phyloP scores from a whole-genome alignment of 2,797 vertebrate genomes.

The Psittacula echo region DNA sequence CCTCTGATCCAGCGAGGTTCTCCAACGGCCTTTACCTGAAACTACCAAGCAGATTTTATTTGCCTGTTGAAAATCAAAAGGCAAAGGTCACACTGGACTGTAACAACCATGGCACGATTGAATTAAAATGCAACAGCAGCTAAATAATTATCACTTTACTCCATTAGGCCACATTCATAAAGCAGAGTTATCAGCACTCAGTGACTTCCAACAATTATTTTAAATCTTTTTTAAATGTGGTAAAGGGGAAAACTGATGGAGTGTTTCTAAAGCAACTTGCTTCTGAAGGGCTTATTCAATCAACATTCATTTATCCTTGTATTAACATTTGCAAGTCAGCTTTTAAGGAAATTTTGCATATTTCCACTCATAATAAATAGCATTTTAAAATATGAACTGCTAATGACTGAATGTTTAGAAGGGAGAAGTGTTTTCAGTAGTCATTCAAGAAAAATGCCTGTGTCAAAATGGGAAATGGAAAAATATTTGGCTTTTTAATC shows the following conservation, averaged over 20 bases:
- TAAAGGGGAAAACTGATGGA: conserved; percentile 65
- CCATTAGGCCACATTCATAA: conserved; percentile 54
- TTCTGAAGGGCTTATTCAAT: conserved; percentile 72
- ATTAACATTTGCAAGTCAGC: conserved; percentile 57
- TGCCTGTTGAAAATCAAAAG: background rate
- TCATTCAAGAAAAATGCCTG: conserved; percentile 17
- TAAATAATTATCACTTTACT: conserved; percentile 58
- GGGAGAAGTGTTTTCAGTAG: conserved; percentile 5
- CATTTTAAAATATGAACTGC: conserved; percentile 21
- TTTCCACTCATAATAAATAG: conserved; percentile 49
- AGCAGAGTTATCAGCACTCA: conserved; percentile 64
- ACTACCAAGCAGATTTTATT: background rate
- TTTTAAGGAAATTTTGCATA: conserved; percentile 43
- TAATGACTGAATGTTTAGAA: conserved; percentile 42
- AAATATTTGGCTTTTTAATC: background rate
- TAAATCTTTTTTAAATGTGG: conserved; percentile 69
- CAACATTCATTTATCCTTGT: conserved; percentile 66
- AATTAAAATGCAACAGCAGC: conserved; percentile 61
- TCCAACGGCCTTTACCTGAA: background rate
- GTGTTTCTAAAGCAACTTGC: conserved; percentile 54
- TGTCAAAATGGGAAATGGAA: background rate
- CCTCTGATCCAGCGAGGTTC: accelerated
- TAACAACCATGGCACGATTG: background rate
- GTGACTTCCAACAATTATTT: conserved; percentile 66
- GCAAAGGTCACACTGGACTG: background rate